Evolutionary conservation across 1,140 invertebrate species (phyloP).

Genomic region (Drosophila subpulchrella): DNA sequence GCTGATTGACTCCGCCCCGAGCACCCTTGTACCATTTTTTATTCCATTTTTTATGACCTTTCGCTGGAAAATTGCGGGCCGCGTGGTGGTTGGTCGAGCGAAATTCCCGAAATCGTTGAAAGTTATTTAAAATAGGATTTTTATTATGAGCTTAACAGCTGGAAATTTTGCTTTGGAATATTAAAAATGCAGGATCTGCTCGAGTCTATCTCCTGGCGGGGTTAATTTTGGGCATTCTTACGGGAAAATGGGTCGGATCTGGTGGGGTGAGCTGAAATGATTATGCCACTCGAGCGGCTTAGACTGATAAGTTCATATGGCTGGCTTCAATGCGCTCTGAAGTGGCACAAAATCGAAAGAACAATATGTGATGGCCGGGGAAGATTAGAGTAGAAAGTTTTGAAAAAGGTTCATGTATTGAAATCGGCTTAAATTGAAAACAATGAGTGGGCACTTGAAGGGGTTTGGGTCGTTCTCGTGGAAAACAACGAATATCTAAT

Average conservation of each 20-base stretch:
- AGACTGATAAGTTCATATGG: slow-evolving; percentile 67
- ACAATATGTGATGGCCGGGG: slow-evolving; percentile 52
- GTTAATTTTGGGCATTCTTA: slow-evolving; percentile 26
- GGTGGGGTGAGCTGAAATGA: slow-evolving; percentile 24
- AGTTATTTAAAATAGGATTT: slow-evolving; percentile 72
- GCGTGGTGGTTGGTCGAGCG: not conserved
- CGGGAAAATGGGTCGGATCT: slow-evolving; percentile 19
- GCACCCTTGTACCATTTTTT: slow-evolving; percentile 41
- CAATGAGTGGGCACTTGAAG: not conserved
- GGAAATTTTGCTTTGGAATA: slow-evolving; percentile 65
- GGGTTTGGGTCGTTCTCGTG: not conserved
- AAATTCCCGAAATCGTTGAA: slow-evolving; percentile 49
- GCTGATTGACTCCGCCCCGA: slow-evolving; percentile 71
- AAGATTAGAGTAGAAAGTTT: slow-evolving; percentile 57
- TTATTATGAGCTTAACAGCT: slow-evolving; percentile 72
- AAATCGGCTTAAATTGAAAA: slow-evolving; percentile 3
- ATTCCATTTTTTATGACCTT: slow-evolving; percentile 68
- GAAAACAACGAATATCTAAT: not conserved
- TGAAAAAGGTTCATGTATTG: slow-evolving; percentile 15
- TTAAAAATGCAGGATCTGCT: slow-evolving; percentile 64
- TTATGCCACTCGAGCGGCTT: slow-evolving; percentile 77
- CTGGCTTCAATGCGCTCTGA: slow-evolving; percentile 61
- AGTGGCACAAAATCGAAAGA: slow-evolving; percentile 59
- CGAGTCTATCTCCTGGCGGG: slow-evolving; percentile 17
- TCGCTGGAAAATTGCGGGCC: slow-evolving; percentile 1